phyloP scores from a whole-genome alignment of 2,113 vertebrate genomes.

The Brevimyrus niger region DNA sequence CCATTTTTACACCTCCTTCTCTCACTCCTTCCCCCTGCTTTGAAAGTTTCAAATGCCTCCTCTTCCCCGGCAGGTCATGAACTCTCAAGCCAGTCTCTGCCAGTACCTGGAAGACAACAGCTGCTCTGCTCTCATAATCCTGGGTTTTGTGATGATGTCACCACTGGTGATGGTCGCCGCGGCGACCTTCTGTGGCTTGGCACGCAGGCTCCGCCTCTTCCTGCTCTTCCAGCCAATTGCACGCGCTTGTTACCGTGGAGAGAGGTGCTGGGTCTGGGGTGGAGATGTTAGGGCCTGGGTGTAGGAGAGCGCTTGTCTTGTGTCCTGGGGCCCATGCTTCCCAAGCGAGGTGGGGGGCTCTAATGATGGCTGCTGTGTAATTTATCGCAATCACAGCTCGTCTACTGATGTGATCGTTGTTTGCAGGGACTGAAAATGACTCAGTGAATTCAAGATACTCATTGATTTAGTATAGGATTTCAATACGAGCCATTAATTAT shows the following conservation, averaged over 20 bases:
- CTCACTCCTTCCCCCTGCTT: background rate
- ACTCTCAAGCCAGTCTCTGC: slow-evolving; percentile 71
- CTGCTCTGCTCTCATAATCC: slow-evolving; percentile 84
- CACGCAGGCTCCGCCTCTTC: slow-evolving; percentile 66
- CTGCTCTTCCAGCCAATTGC: slow-evolving; percentile 62
- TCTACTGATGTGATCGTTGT: background rate
- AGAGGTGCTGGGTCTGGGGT: slow-evolving; percentile 48
- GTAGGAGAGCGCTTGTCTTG: slow-evolving; percentile 29
- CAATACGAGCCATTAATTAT: background rate
- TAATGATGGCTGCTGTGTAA: background rate
- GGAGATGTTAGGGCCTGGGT: slow-evolving; percentile 72
- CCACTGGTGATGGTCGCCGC: slow-evolving; percentile 82
- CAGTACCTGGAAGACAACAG: slow-evolving; percentile 82
- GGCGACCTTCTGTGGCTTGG: slow-evolving; percentile 72
- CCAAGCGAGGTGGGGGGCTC: too few relatives aligned
- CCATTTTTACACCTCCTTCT: background rate
- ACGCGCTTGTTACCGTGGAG: slow-evolving; percentile 62
- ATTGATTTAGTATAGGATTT: background rate
- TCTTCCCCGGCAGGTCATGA: slow-evolving; percentile 59
- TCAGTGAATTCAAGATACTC: background rate
- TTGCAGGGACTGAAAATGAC: background rate
- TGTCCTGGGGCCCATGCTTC: too few relatives aligned
- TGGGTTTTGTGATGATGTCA: slow-evolving; percentile 90
- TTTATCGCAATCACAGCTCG: background rate
- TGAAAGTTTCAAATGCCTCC: background rate